Base-by-base conservation (phyloP, 2,888 invertebrate species). In the Cheilosia variabilis region DNA sequence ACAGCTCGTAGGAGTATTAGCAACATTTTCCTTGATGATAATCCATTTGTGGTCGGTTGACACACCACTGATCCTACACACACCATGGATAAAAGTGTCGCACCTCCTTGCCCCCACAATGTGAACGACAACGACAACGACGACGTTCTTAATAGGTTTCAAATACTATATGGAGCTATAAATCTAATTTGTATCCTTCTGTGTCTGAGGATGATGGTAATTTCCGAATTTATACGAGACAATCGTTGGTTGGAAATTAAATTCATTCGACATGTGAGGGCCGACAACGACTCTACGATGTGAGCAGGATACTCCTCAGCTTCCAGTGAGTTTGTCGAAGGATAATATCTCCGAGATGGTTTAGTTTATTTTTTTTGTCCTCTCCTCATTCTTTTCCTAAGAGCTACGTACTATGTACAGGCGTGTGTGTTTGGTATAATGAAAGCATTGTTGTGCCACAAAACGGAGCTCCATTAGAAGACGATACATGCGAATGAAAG, bases 161-260 rank as follows among this genome's bases (percentile, higher is more conserved):
- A 76, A 86, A 86, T 81, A 52, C 52, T 52, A 86, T 76, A 81
- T 72, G 71, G 41, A 76, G 86, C 86, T 86, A 86, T 86, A 81
- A 86, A 86, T 86, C 86, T 76, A 86, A 86, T 86, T 86, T 86
- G 81, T 81, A 86, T 86, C 86, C 86, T 72, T 86, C 81, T 80
- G 76, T 72, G 76, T 81, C 71, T 81, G 31, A 62, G 86, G 75
- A 86, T 86, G 86, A 86, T 57, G 81, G 71, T 81, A 86, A 86
- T 86, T 86, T 81, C 86, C 81, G 81, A 86, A 86, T 86, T 86
- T 86, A 86, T 86, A 81, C 86, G 57, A 86, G 86, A 86, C 86
- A 86, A 86, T 86, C 76, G 86, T 86, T 81, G 72, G 68, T 77
- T 86, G 81, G 76, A 76, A 86, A 86, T 86, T 81, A 77, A 86